These are phyloP conservation scores for Dendrocincla fuliginosa DNA, from an alignment of 2,797 vertebrate genomes.

Conservation along the genomic window DNA sequence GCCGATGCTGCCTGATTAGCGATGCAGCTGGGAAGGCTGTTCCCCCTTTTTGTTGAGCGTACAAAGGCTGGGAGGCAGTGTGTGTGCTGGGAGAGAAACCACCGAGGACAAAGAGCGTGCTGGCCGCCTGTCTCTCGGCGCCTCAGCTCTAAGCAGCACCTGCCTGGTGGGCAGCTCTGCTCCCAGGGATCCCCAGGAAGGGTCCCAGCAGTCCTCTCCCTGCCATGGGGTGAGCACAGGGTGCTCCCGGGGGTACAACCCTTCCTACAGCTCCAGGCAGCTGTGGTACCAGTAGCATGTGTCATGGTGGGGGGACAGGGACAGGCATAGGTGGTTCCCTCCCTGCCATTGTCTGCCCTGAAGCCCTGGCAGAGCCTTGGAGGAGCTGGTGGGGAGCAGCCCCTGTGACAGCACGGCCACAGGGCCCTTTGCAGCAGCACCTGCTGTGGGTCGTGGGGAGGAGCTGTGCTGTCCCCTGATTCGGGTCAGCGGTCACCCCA, in stretches of 20 bases:
- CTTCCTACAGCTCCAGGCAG: neutral
- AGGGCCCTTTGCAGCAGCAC: neutral
- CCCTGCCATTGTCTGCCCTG: neutral
- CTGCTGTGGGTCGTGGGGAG: neutral
- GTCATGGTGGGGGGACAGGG: rapidly evolving
- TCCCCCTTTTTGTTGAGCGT: conserved; percentile 51
- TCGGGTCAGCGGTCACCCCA: rapidly evolving
- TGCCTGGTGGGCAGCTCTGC: neutral
- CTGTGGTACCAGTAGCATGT: rapidly evolving
- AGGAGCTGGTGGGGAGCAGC: neutral
- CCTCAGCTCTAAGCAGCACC: neutral
- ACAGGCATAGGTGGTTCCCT: neutral
- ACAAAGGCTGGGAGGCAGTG: conserved; percentile 57
- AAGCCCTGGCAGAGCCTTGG: neutral
- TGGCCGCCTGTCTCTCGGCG: neutral
- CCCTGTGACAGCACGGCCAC: rapidly evolving
- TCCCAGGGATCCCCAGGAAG: neutral
- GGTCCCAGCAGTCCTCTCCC: neutral
- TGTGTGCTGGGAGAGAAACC: neutral
- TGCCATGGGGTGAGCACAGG: neutral
- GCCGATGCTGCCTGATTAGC: conserved; percentile 28
- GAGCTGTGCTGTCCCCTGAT: neutral
- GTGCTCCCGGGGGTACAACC: neutral
- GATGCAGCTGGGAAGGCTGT: conserved; percentile 39
- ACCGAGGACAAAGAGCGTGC: conserved; percentile 29